Evolutionary conservation across 2,113 vertebrate species (phyloP).

Genomic region (Leuciscus idus): DNA sequence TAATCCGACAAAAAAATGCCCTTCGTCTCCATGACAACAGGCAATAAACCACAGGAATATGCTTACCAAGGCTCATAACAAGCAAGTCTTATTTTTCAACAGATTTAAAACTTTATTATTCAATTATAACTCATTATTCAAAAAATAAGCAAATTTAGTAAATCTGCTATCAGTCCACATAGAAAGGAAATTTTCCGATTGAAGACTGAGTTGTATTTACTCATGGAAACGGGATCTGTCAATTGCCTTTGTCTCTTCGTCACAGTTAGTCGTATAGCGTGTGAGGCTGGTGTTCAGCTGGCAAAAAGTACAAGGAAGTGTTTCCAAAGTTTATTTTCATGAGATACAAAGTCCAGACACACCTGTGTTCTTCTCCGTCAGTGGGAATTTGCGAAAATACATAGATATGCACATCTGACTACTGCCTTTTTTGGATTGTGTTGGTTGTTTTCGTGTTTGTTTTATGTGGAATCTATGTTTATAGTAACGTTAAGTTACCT

Average conservation of each 20-base stretch:
- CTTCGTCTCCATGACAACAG: neutral
- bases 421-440: neutral
- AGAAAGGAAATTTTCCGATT: neutral
- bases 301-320: slow-evolving; percentile 75
- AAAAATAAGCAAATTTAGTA: neutral
- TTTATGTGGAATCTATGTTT: slow-evolving; percentile 1
- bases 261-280: neutral
- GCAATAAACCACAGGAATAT: neutral
- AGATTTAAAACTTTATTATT: neutral
- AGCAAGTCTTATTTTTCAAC: no score
- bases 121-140: neutral
- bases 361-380: slow-evolving; percentile 4
- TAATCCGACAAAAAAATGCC: neutral
- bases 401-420: neutral
- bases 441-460: neutral
- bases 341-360: slow-evolving; percentile 71
- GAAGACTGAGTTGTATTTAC: neutral
- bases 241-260: neutral
- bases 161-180: neutral
- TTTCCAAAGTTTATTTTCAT: slow-evolving; percentile 51
- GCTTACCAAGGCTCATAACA: neutral
- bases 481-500: neutral
- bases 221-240: neutral
- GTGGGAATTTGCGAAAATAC: neutral
- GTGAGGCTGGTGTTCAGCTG: slow-evolving; percentile 46